These are phyloP conservation scores for Thamnophis sirtalis DNA, from an alignment of 2,113 vertebrate species.

Conservation along the genomic window DNA sequence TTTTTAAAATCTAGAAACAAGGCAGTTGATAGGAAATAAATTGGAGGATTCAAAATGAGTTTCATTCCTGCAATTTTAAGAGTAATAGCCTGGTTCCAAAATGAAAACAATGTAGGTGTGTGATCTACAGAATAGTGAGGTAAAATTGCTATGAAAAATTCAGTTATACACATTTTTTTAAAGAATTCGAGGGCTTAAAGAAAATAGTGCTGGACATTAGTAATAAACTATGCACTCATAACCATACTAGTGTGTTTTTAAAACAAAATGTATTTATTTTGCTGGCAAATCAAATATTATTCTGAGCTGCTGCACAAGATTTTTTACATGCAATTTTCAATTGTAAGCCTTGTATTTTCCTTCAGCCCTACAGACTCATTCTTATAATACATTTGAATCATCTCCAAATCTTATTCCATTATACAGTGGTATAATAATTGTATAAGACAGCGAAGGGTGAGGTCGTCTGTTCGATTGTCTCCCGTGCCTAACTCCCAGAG, in stretches of 20 bases:
- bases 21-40: background rate
- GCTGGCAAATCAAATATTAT: background rate
- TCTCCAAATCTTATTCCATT: background rate
- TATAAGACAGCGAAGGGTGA: background rate
- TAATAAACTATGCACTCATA: background rate
- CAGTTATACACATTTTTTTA: background rate
- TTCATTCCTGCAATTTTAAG: background rate
- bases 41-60: background rate
- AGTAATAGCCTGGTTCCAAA: background rate
- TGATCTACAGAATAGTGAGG: background rate
- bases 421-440: background rate
- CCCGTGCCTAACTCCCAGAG: background rate
- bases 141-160: background rate
- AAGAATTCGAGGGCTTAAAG: background rate
- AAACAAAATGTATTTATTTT: background rate
- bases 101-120: background rate
- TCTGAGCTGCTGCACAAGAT: background rate
- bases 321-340: background rate
- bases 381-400: background rate
- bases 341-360: background rate
- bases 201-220: background rate
- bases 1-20: background rate
- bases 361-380: background rate
- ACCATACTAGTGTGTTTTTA: background rate
- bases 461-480: background rate